Evolutionary conservation across 2,888 invertebrate genomes (phyloP), one percentile per base, ranked within the genome.

Genomic region (Parasteatoda lunata): DNA sequence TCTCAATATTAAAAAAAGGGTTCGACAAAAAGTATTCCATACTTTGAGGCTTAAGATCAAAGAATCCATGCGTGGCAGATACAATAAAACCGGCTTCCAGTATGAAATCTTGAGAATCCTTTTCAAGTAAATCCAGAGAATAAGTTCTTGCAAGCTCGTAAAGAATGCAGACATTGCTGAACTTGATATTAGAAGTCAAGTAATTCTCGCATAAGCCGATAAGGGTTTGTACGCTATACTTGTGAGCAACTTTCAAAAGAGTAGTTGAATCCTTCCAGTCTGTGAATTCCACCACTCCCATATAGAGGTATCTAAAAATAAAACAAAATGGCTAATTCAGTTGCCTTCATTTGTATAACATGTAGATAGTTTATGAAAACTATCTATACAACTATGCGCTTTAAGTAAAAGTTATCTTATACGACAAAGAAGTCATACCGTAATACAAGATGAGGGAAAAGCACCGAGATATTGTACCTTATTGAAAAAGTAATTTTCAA

Each of bases 51-150:
- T 51, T 64, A 5, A 87, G 49, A 47, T 69, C 65, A 30, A 72
- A 54, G 70, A 87, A 87, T 1, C 82, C 87, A 7, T 87, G 82
- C 0, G 87, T 78, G 11, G 73, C 52, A 2, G 77, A 78, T 0
- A 83, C 66, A 4, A 87, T 65, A 30, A 83, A 87, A 0, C 59
- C 87, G 4, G 54, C 65, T 8, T 78, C 78, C 54, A 87, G 54
- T 5, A 87, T 70, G 9, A 87, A 54, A 4, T 5, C 13, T 13
- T 70, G 9, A 3, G 78, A 13, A 0, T 64, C 49, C 49, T 59
- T 65, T 49, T 70, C 45, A 3, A 87, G 70, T 0, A 30, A 1
- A 6, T 45, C 45, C 11, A 87, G 15, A 30, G 77, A 69, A 48
- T 87, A 87, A 2, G 68, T 75, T 0, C 71, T 68, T 9, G 82